phyloP scores from a whole-genome alignment of 2,888 invertebrate species.

The Alloplasta piceator region DNA sequence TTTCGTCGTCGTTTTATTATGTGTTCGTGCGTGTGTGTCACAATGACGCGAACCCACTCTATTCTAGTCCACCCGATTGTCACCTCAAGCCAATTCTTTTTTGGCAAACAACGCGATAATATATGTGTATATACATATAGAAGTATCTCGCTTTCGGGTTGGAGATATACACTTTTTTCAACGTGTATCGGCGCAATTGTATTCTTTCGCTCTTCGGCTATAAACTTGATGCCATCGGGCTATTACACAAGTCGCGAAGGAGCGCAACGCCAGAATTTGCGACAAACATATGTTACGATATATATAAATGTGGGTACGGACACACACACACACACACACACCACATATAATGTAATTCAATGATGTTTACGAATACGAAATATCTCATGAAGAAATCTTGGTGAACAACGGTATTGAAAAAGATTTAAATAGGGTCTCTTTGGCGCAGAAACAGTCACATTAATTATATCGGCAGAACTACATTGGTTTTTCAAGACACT shows the following conservation, averaged over 20 bases:
- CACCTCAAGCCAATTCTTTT: constrained; percentile 11
- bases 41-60: constrained; percentile 4
- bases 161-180: background rate
- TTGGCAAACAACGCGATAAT: background rate
- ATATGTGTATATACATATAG: too few species aligned
- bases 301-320: background rate
- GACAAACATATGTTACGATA: constrained; percentile 27
- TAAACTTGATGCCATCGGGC: background rate
- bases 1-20: background rate
- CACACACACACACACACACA: background rate
- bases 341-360: background rate
- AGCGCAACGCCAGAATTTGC: constrained; percentile 11
- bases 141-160: too few species aligned
- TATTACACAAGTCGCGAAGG: constrained; percentile 29
- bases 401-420: too few species aligned
- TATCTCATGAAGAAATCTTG: too few species aligned
- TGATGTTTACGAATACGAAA: too few species aligned
- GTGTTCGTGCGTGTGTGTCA: background rate
- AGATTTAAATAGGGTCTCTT: too few species aligned
- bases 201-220: constrained; percentile 16
- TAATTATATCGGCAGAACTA: too few species aligned
- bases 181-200: constrained; percentile 49
- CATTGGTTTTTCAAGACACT: too few species aligned
- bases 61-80: constrained; percentile 19
- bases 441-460: too few species aligned